phyloP scores from a whole-genome alignment of 2,797 vertebrate genomes.

The Florisuga fusca region DNA sequence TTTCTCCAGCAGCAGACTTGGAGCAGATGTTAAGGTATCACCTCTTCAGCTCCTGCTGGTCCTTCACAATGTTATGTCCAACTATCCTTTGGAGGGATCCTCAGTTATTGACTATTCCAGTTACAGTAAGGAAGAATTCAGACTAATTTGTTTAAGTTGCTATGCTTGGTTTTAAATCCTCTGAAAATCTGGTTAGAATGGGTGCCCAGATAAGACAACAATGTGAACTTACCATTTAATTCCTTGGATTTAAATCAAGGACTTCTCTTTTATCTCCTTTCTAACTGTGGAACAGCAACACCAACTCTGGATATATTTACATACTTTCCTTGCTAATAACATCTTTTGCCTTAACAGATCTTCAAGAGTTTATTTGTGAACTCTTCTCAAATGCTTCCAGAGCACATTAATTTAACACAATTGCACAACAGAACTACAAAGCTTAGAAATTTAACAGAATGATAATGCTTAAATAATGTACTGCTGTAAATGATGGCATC shows the following conservation, averaged over 20 bases:
- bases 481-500: background rate
- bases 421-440: fast-evolving
- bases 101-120: background rate
- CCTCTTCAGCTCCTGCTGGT: background rate
- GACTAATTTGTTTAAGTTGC: background rate
- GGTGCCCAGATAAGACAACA: background rate
- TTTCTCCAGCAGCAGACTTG: background rate
- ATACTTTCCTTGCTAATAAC: background rate
- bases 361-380: background rate
- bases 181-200: background rate
- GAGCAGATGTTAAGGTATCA: background rate
- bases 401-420: background rate
- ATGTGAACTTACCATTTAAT: background rate
- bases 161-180: background rate
- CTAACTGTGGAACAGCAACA: background rate
- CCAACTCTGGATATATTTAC: background rate
- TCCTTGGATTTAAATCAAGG: background rate
- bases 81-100: background rate
- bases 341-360: background rate
- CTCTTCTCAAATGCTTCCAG: background rate
- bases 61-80: background rate
- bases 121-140: background rate
- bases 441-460: background rate
- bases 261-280: background rate
- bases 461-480: background rate